Evolutionary conservation across 2,888 invertebrate genomes (phyloP).

Genomic region (Nephrocerus scutellatus): DNA sequence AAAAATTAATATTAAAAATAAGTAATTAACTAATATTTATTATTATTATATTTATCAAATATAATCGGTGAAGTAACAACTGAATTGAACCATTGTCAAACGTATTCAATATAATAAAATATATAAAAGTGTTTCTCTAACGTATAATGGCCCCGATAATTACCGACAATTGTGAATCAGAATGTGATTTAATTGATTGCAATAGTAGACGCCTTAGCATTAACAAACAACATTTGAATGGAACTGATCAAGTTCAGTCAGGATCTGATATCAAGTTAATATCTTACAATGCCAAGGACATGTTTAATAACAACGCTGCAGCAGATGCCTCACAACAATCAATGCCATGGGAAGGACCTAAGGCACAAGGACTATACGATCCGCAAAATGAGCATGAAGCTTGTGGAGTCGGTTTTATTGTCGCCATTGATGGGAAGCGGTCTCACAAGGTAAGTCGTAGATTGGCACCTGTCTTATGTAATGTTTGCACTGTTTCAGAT

Average conservation of each 20-base stretch:
- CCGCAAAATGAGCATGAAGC: conserved; percentile 93
- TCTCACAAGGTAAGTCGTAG: conserved; percentile 70
- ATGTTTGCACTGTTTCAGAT: background rate
- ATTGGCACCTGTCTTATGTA: background rate
- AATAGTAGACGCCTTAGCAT: conserved; percentile 1
- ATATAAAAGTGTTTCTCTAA: conserved; percentile 25
- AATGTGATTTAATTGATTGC: conserved; percentile 42
- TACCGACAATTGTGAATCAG: conserved; percentile 44
- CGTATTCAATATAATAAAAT: conserved; percentile 11
- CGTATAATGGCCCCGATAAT: conserved; percentile 47
- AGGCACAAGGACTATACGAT: conserved; percentile 91
- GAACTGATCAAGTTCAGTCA: conserved; percentile 8
- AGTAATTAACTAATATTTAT: background rate
- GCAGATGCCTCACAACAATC: background rate
- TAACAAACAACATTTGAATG: conserved; percentile 13
- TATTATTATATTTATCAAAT: no score
- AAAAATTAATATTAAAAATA: conserved; percentile 4
- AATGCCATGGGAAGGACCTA: conserved; percentile 77
- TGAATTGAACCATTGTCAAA: conserved; percentile 4
- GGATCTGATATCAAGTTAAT: background rate
- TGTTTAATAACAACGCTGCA: conserved; percentile 8
- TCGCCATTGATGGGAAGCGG: conserved; percentile 91
- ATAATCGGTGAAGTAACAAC: conserved; percentile 1
- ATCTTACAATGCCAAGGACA: conserved; percentile 1
- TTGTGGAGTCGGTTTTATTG: conserved; percentile 98